Evolutionary conservation across 2,888 invertebrate genomes (phyloP).

Genomic region (Candidula unifasciata): DNA sequence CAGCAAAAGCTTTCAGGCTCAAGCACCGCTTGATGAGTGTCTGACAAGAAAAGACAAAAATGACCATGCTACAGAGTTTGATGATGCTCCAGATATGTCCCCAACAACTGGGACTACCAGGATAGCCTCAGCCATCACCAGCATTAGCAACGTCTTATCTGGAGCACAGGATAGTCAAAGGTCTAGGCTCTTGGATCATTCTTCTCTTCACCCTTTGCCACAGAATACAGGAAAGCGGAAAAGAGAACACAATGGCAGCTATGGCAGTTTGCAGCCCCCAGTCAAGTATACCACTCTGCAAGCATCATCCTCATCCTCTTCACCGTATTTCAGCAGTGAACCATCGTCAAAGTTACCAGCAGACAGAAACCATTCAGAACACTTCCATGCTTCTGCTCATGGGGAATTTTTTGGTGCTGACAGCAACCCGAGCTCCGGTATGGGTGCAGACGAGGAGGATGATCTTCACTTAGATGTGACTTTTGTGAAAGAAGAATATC

Average conservation of each 20-base stretch:
- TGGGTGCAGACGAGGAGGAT: conserved; percentile 54
- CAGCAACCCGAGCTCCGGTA: conserved; percentile 51
- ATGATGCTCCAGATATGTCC: conserved; percentile 46
- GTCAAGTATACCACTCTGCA: conserved; percentile 50
- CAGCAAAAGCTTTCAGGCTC: conserved; percentile 56
- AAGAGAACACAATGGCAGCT: conserved; percentile 47
- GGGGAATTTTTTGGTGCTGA: conserved; percentile 51
- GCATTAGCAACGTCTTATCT: conserved; percentile 55
- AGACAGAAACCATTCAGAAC: conserved; percentile 45
- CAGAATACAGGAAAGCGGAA: conserved; percentile 44
- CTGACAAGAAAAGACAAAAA: conserved; percentile 48
- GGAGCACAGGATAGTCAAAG: conserved; percentile 46
- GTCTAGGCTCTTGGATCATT: conserved; percentile 36
- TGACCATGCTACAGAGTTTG: conserved; percentile 28
- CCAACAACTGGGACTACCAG: conserved; percentile 48
- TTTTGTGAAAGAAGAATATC: conserved; percentile 57
- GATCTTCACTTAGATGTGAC: conserved; percentile 56
- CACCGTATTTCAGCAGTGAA: conserved; percentile 36
- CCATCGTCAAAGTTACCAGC: conserved; percentile 32
- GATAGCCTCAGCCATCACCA: conserved; percentile 53
- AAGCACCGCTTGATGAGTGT: conserved; percentile 49
- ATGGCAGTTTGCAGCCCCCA: conserved; percentile 34
- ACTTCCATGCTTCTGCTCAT: conserved; percentile 46
- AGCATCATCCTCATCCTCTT: conserved; percentile 41
- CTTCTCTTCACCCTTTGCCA: conserved; percentile 30